phyloP scores from a whole-genome alignment of 2,797 vertebrate species.

The Myotis findleyi region DNA sequence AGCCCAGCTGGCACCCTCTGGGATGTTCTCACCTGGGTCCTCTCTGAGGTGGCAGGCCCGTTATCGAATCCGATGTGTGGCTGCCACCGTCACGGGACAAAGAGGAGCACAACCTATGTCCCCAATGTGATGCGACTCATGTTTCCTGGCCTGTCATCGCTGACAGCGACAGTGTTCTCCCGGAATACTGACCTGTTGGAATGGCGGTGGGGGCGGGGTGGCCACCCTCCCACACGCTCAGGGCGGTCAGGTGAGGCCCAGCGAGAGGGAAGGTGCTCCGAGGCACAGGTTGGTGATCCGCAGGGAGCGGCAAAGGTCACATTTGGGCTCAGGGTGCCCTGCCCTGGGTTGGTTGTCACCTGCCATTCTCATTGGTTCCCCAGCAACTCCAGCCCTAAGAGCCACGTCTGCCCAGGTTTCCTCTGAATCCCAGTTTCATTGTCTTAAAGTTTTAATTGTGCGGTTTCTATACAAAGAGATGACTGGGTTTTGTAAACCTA shows the following conservation, averaged over 20 bases:
- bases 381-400: neutral
- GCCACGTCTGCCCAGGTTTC: neutral
- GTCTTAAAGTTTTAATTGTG: neutral
- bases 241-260: neutral
- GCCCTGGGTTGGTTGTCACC: neutral
- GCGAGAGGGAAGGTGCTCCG: neutral
- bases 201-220: neutral
- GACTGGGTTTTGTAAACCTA: neutral
- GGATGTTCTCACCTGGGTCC: neutral
- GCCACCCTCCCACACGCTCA: neutral
- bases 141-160: neutral
- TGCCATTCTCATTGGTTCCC: neutral
- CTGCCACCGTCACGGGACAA: neutral
- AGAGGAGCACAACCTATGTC: neutral
- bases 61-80: accelerated
- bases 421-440: neutral
- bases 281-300: neutral
- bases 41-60: neutral
- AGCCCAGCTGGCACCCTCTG: neutral
- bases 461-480: neutral
- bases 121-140: neutral
- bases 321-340: neutral
- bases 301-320: neutral
- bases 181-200: neutral
- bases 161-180: neutral